Evolutionary conservation across 1,140 invertebrate genomes (phyloP), one percentile per base, ranked within the genome.

Genomic region (Rhagoletis pomonella): DNA sequence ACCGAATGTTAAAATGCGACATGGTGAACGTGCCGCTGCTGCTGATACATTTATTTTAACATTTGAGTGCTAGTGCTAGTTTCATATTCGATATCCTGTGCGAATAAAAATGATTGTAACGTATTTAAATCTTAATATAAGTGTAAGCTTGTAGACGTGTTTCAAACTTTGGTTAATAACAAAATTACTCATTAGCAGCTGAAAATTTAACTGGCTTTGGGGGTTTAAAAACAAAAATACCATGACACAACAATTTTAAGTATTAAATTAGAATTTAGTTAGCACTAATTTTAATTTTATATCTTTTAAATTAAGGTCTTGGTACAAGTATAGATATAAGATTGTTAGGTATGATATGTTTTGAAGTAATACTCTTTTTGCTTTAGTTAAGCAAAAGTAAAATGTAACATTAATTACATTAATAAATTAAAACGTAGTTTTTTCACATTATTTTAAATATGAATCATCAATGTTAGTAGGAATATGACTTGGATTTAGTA

Each of bases 321-420:
- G 50, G n/a, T 29, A 55, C 29, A 29, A 29, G 29, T 81, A 39
- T 81, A 81, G 44, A 29, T 47, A 29, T 81, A 81, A 47, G 42
- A 17, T 14, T 39, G 39, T 47, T 73, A 73, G 42, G 14, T 73
- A 44, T 73, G 2, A 17, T 47, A 14, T 17, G 17, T 42, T 73
- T 2, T n/a, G 39, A 44, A 73, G 3, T 73, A 73, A 73, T 73
- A 73, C 67, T 73, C 67, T 73, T 17, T 29, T 10, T 39, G 10
- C 42, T 73, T 69, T 47, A 17, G 42, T 73, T 73, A 39, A 73
- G 39, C 67, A 73, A 73, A 73, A 73, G 67, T 73, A n/a, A n/a
- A 73, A 73, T 44, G 17, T 47, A 73, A 73, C 44, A 73, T 47
- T 73, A 73, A 73, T 47, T 42, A 73, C 65, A 73, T 73, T 73